Conservation (phyloP, 2,888 invertebrate species). For the Hyposoter didymator region DNA sequence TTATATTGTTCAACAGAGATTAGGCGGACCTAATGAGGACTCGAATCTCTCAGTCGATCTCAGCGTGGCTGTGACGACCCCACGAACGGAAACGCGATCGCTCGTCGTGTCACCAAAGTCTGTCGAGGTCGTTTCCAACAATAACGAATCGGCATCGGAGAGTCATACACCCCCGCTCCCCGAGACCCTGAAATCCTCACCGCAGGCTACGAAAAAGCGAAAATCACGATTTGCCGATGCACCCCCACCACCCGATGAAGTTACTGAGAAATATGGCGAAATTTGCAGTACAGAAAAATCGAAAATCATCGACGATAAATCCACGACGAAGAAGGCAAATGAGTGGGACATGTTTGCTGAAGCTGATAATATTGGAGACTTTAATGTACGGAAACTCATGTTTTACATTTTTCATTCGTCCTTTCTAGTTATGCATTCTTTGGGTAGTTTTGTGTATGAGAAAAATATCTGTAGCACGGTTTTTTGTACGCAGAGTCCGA, state of each 20-base stretch:
- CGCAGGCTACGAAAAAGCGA: slow-evolving; percentile 74
- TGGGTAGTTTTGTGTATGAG: not conserved
- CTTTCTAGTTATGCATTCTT: slow-evolving; percentile 24
- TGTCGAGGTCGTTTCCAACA: slow-evolving; percentile 77
- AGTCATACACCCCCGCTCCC: slow-evolving; percentile 82
- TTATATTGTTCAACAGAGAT: slow-evolving; percentile 82
- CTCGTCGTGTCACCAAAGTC: slow-evolving; percentile 76
- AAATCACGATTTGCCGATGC: slow-evolving; percentile 77
- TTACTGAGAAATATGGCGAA: slow-evolving; percentile 72
- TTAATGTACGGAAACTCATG: slow-evolving; percentile 86
- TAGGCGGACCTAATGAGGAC: slow-evolving; percentile 87
- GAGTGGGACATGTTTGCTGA: slow-evolving; percentile 98
- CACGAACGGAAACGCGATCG: slow-evolving; percentile 69
- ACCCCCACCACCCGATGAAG: slow-evolving; percentile 69
- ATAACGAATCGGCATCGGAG: slow-evolving; percentile 80
- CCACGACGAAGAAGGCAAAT: slow-evolving; percentile 85
- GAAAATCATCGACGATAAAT: slow-evolving; percentile 78
- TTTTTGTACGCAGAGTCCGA: slow-evolving; percentile 88
- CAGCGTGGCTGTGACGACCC: slow-evolving; percentile 70
- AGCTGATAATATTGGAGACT: slow-evolving; percentile 92
- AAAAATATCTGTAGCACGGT: slow-evolving; percentile 55
- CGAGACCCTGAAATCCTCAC: slow-evolving; percentile 77
- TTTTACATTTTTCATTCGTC: slow-evolving; percentile 10
- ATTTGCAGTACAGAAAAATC: slow-evolving; percentile 74
- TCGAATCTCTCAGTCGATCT: slow-evolving; percentile 83